Percentiles rank a stretch among this genome's conserved stretches.
phyloP scores from a whole-genome alignment of 1,140 invertebrate species.

The Drosophila repletoides region DNA sequence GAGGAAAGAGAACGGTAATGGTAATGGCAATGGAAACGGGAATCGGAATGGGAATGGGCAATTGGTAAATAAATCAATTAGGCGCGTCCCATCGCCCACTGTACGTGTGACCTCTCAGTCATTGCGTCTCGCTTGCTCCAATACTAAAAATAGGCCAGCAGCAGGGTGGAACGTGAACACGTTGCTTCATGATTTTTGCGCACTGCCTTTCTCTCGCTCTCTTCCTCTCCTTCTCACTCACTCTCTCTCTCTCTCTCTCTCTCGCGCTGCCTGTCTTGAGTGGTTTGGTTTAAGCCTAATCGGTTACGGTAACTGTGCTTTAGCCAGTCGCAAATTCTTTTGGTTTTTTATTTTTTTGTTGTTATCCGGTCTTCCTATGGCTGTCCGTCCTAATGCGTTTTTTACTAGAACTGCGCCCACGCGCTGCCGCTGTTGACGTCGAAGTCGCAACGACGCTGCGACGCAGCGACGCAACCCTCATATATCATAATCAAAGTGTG shows the following conservation, averaged over 20 bases:
- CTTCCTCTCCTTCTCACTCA: neutral
- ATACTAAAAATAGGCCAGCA: neutral
- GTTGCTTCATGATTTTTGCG: conserved; percentile 26
- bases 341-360: conserved; percentile 26
- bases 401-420: conserved; percentile 34
- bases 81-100: conserved; percentile 42
- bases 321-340: conserved; percentile 50
- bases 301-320: conserved; percentile 52
- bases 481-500: conserved; percentile 53
- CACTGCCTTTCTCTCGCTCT: conserved; percentile 12
- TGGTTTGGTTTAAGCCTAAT: conserved; percentile 36
- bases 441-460: conserved; percentile 11
- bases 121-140: conserved; percentile 9
- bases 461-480: conserved; percentile 30
- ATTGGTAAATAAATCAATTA: conserved; percentile 67
- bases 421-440: neutral
- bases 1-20: no score
- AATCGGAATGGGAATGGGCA: conserved; percentile 9
- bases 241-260: conserved; percentile 1
- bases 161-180: conserved; percentile 3
- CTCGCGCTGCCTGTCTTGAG: conserved; percentile 8
- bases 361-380: conserved; percentile 42
- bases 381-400: conserved; percentile 61
- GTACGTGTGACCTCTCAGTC: conserved; percentile 27
- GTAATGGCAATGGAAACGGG: conserved; percentile 15